Base-by-base conservation (phyloP, 2,888 invertebrate species). In the Leucania comma region DNA sequence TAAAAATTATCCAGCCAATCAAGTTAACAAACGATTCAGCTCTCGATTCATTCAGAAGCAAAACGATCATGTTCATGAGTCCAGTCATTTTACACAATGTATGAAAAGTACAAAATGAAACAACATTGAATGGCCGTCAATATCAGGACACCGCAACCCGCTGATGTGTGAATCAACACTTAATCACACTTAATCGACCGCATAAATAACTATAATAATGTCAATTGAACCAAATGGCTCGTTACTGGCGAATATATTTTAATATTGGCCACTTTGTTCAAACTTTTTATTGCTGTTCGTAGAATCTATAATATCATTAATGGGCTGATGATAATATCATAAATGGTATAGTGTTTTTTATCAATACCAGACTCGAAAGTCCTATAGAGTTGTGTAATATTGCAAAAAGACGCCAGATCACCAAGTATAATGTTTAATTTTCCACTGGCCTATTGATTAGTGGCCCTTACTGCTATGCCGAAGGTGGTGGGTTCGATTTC, bases 161-260 rank as follows among this genome's bases (percentile, higher is more conserved):
- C 75, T 74, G 81, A 84, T 77, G 79, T 83, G 81, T 68, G 75
- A 85, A 79, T 83, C 70, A 61, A 59, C 75, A 72, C 83, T 84
- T 85, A 77, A 85, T 83, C 78, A 85, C 64, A 75, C 75, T 73
- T 75, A 83, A 85, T 84, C 76, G 80, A 56, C 51, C 77, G 68
- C 68, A 72, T 75, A 79, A 79, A 85, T 83, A 79, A 85, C 79
- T 77, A 64, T 76, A 74, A 68, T 73, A 73, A 82, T 63, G 59
- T 59, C 65, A 71, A 75, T 70, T 78, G 69, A 32, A 58, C 51
- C 42, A 71, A 81, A 78, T 75, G 75, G 56, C 59, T 42, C 32
- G 22, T 46, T 77, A 70, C 68, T 75, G 70, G 50, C 1, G 54
- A 48, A 62, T 50, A 22, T 58, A 69, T 73, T 81, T 78, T 65